Evolutionary conservation across 2,888 invertebrate species (phyloP), one percentile per base, ranked within the genome.

Genomic region (Aleiodes testaceus): DNA sequence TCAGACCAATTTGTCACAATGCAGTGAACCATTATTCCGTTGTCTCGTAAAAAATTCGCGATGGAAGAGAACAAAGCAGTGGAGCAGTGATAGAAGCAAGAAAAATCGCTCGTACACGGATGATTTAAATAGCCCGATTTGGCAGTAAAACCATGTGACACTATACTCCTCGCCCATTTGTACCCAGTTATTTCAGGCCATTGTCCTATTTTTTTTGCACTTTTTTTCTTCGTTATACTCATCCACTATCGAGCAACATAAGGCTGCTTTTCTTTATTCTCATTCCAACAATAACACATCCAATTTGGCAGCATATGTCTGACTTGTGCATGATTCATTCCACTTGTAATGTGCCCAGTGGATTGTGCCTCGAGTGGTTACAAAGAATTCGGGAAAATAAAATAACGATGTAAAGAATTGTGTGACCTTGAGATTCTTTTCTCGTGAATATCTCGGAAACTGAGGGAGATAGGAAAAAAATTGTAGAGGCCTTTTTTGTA

Each of bases 51-150:
- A 74, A 36, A 36, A 36, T 9, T 36, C 36, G 53, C 70, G 61
- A 66, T 36, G 36, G 61, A 66, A 72, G 61, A 18, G 69, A 69
- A 73, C 70, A 66, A 66, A 71, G 66, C 55, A 71, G 50, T 59
- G 22, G 61, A 26, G 22, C 55, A 22, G 66, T 44, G 52, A 59
- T 59, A 47, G 63, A 64, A 64, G 45, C 47, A 63, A 42, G 47
- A 71, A 70, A 69, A 70, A 70, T 70, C 61, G 73, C 66, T 71
- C 74, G 74, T 74, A 71, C 73, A 49, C 69, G 71, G 73, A 72
- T 78, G 75, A 78, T 79, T 79, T 77, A 78, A 78, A 77, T 78
- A 73, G 75, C 74, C 68, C 79, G 73, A 79, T 78, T 79, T 79
- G 79, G 79, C 79, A 79, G 71, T 73, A 74, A 73, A 74, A 71